Conservation (phyloP, 2,113 vertebrate genomes). For the Megaceryle torquata region DNA sequence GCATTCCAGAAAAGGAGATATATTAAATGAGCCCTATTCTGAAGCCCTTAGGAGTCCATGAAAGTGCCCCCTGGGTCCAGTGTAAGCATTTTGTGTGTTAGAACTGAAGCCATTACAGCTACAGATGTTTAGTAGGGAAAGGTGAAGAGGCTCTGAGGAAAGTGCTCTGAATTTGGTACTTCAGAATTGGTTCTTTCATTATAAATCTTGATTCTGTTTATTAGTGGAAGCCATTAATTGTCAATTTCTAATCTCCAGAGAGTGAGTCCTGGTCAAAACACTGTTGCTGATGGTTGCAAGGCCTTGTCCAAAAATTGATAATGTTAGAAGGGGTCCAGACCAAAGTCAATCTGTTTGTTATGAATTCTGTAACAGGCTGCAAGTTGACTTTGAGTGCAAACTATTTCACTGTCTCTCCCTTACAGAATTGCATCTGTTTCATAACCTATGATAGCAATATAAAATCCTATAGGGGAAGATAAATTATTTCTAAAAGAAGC, state of each 20-base stretch:
- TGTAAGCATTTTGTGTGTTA: slow-evolving; percentile 35
- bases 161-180: background rate
- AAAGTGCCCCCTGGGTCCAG: slow-evolving; percentile 52
- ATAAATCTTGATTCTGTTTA: slow-evolving; percentile 12
- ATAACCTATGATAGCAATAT: background rate
- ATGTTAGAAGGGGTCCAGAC: background rate
- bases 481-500: background rate
- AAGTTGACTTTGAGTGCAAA: background rate
- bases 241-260: slow-evolving; percentile 9
- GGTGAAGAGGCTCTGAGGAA: slow-evolving; percentile 30
- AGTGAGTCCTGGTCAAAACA: background rate
- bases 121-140: background rate
- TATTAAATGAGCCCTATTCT: slow-evolving; percentile 48
- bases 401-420: background rate
- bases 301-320: background rate
- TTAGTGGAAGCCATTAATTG: slow-evolving; percentile 40
- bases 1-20: slow-evolving; percentile 25
- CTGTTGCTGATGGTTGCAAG: slow-evolving; percentile 5
- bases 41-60: slow-evolving; percentile 44
- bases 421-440: background rate
- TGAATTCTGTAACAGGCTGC: background rate
- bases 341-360: background rate
- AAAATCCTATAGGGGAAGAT: background rate
- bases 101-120: slow-evolving; percentile 8
- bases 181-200: slow-evolving; percentile 13